These are phyloP conservation scores for Drosophila lacicola DNA, from an alignment of 2,888 invertebrate genomes.

Conservation along the genomic window DNA sequence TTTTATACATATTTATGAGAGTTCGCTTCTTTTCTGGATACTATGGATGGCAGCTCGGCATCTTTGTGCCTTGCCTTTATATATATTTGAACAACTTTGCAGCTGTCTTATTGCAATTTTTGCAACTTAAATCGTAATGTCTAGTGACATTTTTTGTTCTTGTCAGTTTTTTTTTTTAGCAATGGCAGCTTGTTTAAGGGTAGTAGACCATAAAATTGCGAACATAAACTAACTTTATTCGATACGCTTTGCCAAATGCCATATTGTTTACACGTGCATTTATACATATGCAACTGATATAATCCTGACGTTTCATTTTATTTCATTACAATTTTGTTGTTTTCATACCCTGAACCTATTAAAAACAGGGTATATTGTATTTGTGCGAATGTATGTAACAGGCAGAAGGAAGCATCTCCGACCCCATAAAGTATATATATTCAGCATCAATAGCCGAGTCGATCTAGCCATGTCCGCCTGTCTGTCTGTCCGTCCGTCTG, in stretches of 20 bases:
- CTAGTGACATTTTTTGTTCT: not conserved
- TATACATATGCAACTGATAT: not conserved
- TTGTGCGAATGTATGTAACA: too few relatives aligned
- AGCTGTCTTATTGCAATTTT: not conserved
- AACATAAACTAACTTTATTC: not conserved
- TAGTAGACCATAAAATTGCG: slow-evolving; percentile 29
- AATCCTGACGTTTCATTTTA: not conserved
- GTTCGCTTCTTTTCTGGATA: too few relatives aligned
- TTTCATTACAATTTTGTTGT: not conserved
- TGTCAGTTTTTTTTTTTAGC: not conserved
- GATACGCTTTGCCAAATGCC: not conserved
- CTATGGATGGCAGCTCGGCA: too few relatives aligned
- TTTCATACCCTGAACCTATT: too few relatives aligned
- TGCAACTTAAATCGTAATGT: slow-evolving; percentile 16
- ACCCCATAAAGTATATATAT: too few relatives aligned
- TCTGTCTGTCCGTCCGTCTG: too few relatives aligned
- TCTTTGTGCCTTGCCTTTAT: too few relatives aligned
- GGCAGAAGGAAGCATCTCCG: too few relatives aligned
- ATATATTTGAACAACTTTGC: not conserved
- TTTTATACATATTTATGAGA: too few relatives aligned
- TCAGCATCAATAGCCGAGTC: too few relatives aligned
- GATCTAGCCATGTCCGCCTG: too few relatives aligned
- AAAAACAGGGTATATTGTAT: too few relatives aligned
- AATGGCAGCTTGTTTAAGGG: not conserved
- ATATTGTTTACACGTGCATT: not conserved